A percentile compares a stretch with the other conserved stretches of the same genome.
phyloP scores from a whole-genome alignment of 2,113 vertebrate species.

The Vidua macroura region DNA sequence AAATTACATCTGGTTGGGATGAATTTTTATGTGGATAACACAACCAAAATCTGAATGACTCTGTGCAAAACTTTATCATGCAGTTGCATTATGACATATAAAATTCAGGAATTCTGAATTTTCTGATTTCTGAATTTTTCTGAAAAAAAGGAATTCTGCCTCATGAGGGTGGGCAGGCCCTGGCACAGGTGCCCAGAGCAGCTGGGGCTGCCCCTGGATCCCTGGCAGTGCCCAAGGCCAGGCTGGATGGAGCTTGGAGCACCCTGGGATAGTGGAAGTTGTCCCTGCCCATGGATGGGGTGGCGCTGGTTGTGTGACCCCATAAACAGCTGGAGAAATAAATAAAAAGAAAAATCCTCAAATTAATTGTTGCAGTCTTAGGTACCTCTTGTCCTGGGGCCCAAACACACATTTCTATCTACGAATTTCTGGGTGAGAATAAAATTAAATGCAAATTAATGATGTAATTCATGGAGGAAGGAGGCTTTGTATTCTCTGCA shows the following conservation, averaged over 20 bases:
- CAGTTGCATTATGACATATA: neutral
- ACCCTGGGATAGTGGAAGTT: rapidly evolving
- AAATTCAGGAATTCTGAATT: neutral
- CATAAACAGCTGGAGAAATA: neutral
- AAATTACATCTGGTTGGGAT: neutral
- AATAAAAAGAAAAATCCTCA: neutral
- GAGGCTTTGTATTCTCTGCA: rapidly evolving
- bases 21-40: neutral
- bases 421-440: neutral
- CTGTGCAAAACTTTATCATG: neutral
- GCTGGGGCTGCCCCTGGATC: neutral
- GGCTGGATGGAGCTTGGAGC: rapidly evolving
- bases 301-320: neutral
- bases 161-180: rapidly evolving
- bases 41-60: neutral
- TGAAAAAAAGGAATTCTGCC: neutral
- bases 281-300: neutral
- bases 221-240: neutral
- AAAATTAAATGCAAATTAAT: neutral
- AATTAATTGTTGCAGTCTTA: neutral
- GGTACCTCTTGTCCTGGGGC: neutral
- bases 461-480: neutral
- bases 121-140: too few species aligned
- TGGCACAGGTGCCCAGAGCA: neutral
- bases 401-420: neutral